Evolutionary conservation across 2,888 invertebrate genomes (phyloP), one percentile per base, ranked within the genome.

Genomic region (Sphecodes monilicornis): DNA sequence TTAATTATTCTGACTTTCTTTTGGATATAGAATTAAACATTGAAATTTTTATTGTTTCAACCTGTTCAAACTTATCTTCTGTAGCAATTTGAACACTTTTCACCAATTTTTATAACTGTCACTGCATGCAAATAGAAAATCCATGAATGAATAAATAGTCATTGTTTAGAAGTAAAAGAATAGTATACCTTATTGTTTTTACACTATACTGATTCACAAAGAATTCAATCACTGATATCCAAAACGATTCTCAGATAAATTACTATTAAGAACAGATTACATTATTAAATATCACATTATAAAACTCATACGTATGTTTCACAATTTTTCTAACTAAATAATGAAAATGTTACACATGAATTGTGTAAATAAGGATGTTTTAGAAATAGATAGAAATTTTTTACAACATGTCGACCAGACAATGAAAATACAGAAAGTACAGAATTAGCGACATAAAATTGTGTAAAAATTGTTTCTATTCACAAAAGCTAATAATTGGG

Each of bases 101-200:
- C 16, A 29, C 29, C 29, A 16, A 29, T 29, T 6, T 29, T 60
- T 29, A 29, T 6, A 26, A 60, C 13, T 0, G 5, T 60, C 29
- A 60, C 16, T 60, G 60, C 60, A 60, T 60, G 60, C 29, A 29
- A 29, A 29, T 60, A 60, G 60, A 60, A 29, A 60, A 60, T 60
- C 60, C 2, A 60, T 29, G 60, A 60, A 60, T 29, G 60, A 60
- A 60, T 60, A 26, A 5, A 29, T 60, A 26, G 29, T 29, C 26
- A 11, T 16, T 60, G 29, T 60, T 60, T 60, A 29, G 26, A 16
- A 60, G 60, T 29, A 60, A 60, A 60, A 2, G 60, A 29, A 29
- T 29, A 60, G 26, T 13, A 16, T 29, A 60, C 16, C 60, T 60
- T 6, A 16, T 29, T 60, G 26, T 29, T 60, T 29, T 29, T 13